Base-by-base conservation (phyloP, 1,140 invertebrate species). In the Drosophila neocordata region DNA sequence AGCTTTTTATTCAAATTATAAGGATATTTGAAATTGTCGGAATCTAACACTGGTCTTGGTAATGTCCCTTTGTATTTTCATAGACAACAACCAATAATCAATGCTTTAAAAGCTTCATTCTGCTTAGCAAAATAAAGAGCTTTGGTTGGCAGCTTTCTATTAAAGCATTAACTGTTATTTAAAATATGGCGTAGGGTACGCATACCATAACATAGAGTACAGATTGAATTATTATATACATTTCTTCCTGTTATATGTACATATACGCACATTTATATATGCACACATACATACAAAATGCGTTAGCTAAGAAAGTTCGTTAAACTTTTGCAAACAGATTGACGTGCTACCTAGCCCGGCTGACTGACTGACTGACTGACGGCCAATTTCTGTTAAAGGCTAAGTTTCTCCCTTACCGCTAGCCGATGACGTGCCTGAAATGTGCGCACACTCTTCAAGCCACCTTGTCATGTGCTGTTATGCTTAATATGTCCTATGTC, bases 251-350 rank as follows among this genome's bases (percentile, higher is more conserved):
- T 31, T 22, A 41, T 22, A 13, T 1, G 56, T 35, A 9, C 15
- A 18, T 34, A 15, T 5, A 13, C 37, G 44, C 13, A 41, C 7
- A 1, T 44, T 13, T 48, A 18, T 48, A 20, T 20, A 18, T 11
- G 15, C 20, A 18, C 18, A 13, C 20, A 20, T 15, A 44, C 41
- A 48, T 48, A 18, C 41, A 13, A 18, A 15, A 6, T 51, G 62
- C 41, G 24, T 24, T 18, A 37, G 38, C 41, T 64, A 56, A 18
- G 62, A 59, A 83, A 71, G 83, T 87, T 87, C 83, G 79, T 87
- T 87, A 79, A 87, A 87, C 83, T 87, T 83, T 88, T 69, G 61
- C 57, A 61, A 65, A 76, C 73, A 69, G 74, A 72, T 87, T 88
- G 82, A 78, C 67, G 78, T 41, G 34, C 52, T 57, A 66, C n/a